Evolutionary conservation across 2,797 vertebrate species (phyloP), one percentile per base, ranked within the genome.

Genomic region (Myotis pilosus): DNA sequence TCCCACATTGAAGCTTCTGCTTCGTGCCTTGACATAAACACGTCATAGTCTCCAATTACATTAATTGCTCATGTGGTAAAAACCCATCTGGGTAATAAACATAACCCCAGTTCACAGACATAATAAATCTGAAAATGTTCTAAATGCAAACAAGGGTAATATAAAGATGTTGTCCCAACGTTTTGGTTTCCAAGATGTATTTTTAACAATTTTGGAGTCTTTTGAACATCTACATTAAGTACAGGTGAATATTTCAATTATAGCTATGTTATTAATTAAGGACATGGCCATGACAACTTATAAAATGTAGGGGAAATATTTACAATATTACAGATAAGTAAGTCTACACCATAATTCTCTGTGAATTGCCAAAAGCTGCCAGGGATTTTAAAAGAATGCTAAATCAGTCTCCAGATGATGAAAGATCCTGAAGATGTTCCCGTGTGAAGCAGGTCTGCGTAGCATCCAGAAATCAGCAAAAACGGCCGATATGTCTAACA

Each of bases 1-100:
- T 98, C 98, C 92, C 33, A 79, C 94, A 97, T 74, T 96, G 95
- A 98, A 97, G 98, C 97, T 96, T 97, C 78, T 92, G 93, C 95
- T 97, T 97, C 96, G 96, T 98, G 89, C 95, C 97, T 97, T 96
- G 93, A 96, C 93, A 97, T 92, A 97, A 98, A 97, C 91, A 96
- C 91, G 97, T 98, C 96, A 97, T 92, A 97, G 96, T 97, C 96
- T 98, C 97, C 97, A 97, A 97, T 97, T 97, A 95, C 94, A 97
- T 96, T 97, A 96, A 97, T 95, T 97, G 96, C 94, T 98, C 97
- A 98, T 96, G 96, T 97, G 97, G 97, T 97, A 97, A 98, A 97
- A 97, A 97, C 95, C 96, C 96, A 97, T 97, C 97, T 98, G 97
- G 93, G 80, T 95, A 97, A 94, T 91, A 95, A 96, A 97, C 64